A percentile compares a stretch with the other conserved stretches of the same genome.
Evolutionary conservation across 2,888 invertebrate species (phyloP).

Genomic region (Ditula angustiorana): DNA sequence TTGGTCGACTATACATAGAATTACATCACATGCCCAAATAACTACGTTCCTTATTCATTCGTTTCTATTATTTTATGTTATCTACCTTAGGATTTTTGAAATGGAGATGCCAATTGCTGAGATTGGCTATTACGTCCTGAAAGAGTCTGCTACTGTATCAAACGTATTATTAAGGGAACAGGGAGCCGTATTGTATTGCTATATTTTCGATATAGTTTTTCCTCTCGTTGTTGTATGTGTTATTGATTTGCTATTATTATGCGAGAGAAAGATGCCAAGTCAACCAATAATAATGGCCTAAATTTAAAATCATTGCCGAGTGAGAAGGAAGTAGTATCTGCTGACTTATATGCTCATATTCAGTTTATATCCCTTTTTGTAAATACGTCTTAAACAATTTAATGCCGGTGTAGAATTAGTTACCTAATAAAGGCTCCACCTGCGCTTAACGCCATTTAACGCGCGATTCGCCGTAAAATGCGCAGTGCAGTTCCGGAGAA

Average conservation of each 20-base stretch:
- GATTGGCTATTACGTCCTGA: conserved; percentile 12
- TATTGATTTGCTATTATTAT: not conserved
- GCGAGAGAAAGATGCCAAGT: not conserved
- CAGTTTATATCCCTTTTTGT: too few relatives aligned
- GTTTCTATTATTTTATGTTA: not conserved
- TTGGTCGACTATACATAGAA: too few relatives aligned
- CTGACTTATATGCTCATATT: too few relatives aligned
- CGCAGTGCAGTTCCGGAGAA: conserved; percentile 30
- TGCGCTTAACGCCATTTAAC: not conserved
- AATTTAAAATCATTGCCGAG: too few relatives aligned
- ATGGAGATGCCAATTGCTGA: conserved; percentile 9
- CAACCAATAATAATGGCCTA: not conserved
- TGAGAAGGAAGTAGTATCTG: too few relatives aligned
- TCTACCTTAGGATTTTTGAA: conserved; percentile 2
- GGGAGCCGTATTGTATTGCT: conserved; percentile 20
- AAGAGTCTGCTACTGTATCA: conserved; percentile 4
- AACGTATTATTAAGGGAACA: conserved; percentile 23
- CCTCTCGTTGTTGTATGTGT: conserved; percentile 27
- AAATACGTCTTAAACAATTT: too few relatives aligned
- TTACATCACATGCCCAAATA: too few relatives aligned
- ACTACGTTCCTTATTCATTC: too few relatives aligned
- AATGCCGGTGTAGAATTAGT: too few relatives aligned
- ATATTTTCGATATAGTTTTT: conserved; percentile 22
- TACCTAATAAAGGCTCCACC: too few relatives aligned
- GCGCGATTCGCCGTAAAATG: conserved; percentile 15